Percentiles rank a stretch among this genome's conserved stretches.
Evolutionary conservation across 2,113 vertebrate genomes (phyloP).

Genomic region (Artemisiospiza belli): DNA sequence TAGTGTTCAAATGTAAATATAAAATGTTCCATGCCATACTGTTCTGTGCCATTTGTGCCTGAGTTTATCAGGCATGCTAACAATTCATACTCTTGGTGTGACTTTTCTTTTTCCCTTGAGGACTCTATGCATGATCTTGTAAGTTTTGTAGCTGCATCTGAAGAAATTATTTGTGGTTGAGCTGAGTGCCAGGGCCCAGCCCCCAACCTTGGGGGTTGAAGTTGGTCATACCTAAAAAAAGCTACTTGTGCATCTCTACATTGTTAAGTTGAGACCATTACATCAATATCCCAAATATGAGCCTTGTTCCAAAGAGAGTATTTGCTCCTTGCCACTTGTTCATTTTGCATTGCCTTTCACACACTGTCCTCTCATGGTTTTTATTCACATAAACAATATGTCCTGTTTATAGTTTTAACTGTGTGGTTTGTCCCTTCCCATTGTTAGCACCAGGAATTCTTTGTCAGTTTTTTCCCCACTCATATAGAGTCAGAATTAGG

Average conservation of each 20-base stretch:
- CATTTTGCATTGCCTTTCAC: not conserved
- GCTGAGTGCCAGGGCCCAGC: not conserved
- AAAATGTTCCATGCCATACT: not conserved
- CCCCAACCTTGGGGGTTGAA: fast-evolving
- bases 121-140: not conserved
- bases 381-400: not conserved
- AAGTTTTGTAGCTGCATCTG: not conserved
- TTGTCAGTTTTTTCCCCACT: not conserved
- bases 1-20: not conserved
- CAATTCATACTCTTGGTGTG: not conserved
- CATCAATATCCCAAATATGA: not conserved
- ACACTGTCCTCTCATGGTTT: not conserved
- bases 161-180: not conserved
- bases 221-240: not conserved
- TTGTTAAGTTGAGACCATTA: not conserved
- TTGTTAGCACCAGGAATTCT: not conserved
- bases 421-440: not conserved
- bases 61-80: not conserved
- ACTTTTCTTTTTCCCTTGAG: not conserved
- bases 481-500: not conserved
- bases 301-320: not conserved
- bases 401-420: not conserved
- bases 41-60: not conserved
- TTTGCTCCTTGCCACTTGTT: not conserved
- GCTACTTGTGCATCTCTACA: not conserved